Base-by-base conservation (phyloP, 2,797 vertebrate genomes). In the Pipistrellus nathusii region DNA sequence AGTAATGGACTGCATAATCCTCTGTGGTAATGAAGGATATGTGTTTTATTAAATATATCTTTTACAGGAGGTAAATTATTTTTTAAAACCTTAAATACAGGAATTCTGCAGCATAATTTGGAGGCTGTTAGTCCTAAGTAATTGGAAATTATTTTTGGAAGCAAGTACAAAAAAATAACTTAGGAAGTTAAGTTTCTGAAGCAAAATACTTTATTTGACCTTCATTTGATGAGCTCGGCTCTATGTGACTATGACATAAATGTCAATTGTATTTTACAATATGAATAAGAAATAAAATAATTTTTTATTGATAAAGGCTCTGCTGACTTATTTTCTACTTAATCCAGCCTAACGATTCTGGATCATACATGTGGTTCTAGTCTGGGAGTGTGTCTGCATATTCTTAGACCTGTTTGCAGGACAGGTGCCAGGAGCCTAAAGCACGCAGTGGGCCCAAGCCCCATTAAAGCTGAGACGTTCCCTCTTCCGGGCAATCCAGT, bases 221-320 rank as follows among this genome's bases (percentile, higher is more conserved):
- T 93, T 81, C 66, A 44, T 92, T 90, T 94, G 0, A 4, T 96
- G 90, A 96, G 96, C 92, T 94, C 95, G 91, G 82, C 69, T 96
- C 48, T 96, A 18, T 89, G 92, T 94, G 91, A 89, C 87, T 90
- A 48, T 96, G 88, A 95, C 97, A 97, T 97, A 96, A 98, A 97
- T 90, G 1, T 55, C 57, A 77, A 64, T 75, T 81, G 68, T 64
- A n/a, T 76, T 94, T 85, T 72, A 88, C 23, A 53, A 71, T 59
- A 69, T 72, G 17, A 86, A 88, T 48, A 88, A 91, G 66, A 68
- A 81, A 59, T 84, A 64, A 82, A 94, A 91, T 62, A 76, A 85
- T 57, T 73, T 66, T 62, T 9, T 5, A 73, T 85, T 86, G 81
- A 89, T 68, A 93, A 89, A 32, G 3, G 17, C 64, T 93, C 48